Percentiles rank a stretch among this genome's conserved stretches.
Conservation (phyloP, 2,888 invertebrate species). For the Tenodera sinensis region DNA sequence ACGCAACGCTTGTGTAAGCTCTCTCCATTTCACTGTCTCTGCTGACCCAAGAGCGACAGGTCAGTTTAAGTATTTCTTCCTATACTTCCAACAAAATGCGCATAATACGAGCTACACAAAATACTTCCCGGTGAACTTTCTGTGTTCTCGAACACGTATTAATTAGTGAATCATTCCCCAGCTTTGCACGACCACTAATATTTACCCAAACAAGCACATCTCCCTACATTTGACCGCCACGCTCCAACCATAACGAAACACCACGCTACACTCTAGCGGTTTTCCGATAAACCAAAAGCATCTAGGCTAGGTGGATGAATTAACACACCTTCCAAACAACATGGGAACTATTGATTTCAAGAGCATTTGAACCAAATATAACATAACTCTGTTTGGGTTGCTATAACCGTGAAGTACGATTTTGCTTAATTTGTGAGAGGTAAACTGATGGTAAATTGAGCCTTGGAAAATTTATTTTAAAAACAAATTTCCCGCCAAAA, state of each 20-base stretch:
- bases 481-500: constrained; percentile 6
- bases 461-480: not conserved
- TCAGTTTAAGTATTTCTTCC: not conserved
- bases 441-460: not conserved
- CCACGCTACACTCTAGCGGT: constrained; percentile 5
- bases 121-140: not conserved
- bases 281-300: not conserved
- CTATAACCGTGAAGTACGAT: too few relatives aligned
- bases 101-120: not conserved
- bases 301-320: not conserved
- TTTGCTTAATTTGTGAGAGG: too few relatives aligned
- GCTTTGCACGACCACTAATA: not conserved
- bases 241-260: not conserved
- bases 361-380: not conserved
- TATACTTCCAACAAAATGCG: not conserved
- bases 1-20: not conserved
- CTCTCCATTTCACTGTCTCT: not conserved
- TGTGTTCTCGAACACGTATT: not conserved
- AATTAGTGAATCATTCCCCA: not conserved
- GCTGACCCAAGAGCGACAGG: not conserved
- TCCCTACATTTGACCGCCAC: not conserved
- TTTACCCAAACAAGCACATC: not conserved
- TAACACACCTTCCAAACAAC: not conserved
- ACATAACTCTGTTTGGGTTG: not conserved
- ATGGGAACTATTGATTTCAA: not conserved